Evolutionary conservation across 2,797 vertebrate genomes (phyloP).

Genomic region (Psittacula derbiana): DNA sequence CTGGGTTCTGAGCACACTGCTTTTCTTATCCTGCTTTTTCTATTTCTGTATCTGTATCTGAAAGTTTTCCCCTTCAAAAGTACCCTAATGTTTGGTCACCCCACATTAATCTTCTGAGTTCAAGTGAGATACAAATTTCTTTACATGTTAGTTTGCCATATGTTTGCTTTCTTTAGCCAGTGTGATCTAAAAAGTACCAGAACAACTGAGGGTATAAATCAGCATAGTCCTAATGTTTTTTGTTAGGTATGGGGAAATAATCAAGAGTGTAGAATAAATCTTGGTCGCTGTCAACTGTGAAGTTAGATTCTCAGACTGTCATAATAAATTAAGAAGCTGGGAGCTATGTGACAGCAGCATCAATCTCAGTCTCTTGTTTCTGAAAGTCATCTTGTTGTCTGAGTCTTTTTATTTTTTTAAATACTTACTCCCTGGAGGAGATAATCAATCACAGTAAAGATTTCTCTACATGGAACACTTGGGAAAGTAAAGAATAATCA

Average conservation of each 20-base stretch:
- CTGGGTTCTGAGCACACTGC: neutral
- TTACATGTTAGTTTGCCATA: neutral
- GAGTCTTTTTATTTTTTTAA: neutral
- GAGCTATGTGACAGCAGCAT: constrained; percentile 40
- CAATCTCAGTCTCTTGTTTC: constrained; percentile 56
- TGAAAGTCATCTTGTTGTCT: constrained; percentile 39
- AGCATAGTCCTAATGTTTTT: neutral
- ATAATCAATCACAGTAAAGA: constrained; percentile 22
- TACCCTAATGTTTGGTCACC: neutral
- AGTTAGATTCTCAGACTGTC: constrained; percentile 54
- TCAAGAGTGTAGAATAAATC: constrained; percentile 47
- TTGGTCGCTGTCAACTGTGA: constrained; percentile 15
- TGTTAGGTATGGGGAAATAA: constrained; percentile 44
- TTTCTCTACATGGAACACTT: neutral
- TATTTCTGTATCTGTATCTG: neutral
- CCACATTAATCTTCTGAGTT: neutral
- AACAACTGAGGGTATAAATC: constrained; percentile 30
- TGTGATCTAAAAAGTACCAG: neutral
- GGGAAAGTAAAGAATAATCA: neutral
- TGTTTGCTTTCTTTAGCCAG: constrained; percentile 25
- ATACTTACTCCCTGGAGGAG: constrained; percentile 15
- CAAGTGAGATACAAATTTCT: constrained; percentile 4
- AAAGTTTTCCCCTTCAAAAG: neutral
- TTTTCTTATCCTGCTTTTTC: neutral
- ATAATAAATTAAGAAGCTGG: constrained; percentile 48